Evolutionary conservation across 2,888 invertebrate species (phyloP), one percentile per base, ranked within the genome.

Genomic region (Timema cristinae): DNA sequence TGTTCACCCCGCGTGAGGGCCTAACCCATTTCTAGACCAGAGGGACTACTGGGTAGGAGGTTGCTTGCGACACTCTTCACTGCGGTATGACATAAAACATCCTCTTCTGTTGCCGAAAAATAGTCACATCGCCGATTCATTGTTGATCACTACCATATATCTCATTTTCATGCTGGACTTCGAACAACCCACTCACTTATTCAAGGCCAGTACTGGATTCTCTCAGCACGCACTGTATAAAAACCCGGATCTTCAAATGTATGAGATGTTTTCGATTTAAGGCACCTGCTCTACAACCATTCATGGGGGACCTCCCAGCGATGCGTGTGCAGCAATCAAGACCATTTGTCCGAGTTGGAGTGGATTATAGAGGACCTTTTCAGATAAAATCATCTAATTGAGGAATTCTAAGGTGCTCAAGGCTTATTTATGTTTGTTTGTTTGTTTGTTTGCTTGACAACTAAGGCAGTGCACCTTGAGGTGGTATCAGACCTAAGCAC

Each of bases 391-490:
- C 11, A 16, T 59, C 4, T n/a, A 6, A 13, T 16, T 16, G 1
- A 13, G n/a, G 7, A 59, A 32, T 47, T 15, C 11, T 7, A 13
- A 8, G 10, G 48, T 48, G 32, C 47, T 51, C 7, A 69, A 69
- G 47, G 56, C 56, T n/a, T 69, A 59, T n/a, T 49, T 69, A 15
- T 59, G 59, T 59, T 13, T 59, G 7, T 81, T 81, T 59, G 59
- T 59, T 13, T 59, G 7, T 81, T 81, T 67, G 73, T 80, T 6
- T 81, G 80, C 68, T 71, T 80, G 51, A 59, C 76, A 0, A 76
- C 77, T 0, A 79, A 78, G 71, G 80, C 81, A 0, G 73, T 81
- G 7, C 78, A 81, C 68, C 67, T 80, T 10, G 80, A 81, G 72
- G 66, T 79, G 0, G 79, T 79, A 4, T 75, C 75, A 16, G 76